phyloP scores from a whole-genome alignment of 2,797 vertebrate genomes.

The Pipistrellus kuhlii region DNA sequence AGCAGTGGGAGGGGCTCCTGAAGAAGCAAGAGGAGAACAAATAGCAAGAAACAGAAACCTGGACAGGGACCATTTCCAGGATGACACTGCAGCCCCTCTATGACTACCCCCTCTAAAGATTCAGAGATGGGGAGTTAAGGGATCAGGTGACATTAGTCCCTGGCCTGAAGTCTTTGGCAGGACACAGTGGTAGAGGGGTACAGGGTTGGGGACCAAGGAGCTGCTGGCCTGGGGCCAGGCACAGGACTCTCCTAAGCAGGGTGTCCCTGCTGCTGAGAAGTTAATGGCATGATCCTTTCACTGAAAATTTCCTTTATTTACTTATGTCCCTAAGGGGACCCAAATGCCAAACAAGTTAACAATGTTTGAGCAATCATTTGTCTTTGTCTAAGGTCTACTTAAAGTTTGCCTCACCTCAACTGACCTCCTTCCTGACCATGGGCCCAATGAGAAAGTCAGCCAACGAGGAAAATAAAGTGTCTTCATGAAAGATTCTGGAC shows the following conservation, averaged over 20 bases:
- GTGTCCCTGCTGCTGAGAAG: neutral
- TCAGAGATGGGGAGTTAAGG: neutral
- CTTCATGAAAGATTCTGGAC: constrained; percentile 77
- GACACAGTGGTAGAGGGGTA: too few relatives aligned
- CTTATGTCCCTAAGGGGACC: neutral
- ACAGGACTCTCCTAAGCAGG: neutral
- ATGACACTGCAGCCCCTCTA: neutral
- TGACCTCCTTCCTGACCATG: constrained; percentile 66
- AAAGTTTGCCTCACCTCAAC: constrained; percentile 76
- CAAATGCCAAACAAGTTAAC: constrained; percentile 13
- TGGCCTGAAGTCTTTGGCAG: neutral
- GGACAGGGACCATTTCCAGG: neutral
- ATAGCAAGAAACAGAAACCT: neutral
- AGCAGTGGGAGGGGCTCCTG: neutral
- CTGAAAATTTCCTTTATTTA: constrained; percentile 20
- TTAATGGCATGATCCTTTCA: neutral
- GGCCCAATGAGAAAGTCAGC: constrained; percentile 77
- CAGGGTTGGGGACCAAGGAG: too few relatives aligned
- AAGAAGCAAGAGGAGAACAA: neutral
- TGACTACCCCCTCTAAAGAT: neutral
- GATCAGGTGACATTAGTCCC: too few relatives aligned
- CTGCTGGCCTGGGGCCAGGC: neutral
- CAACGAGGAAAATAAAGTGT: constrained; percentile 79
- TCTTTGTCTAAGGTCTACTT: constrained; percentile 12
- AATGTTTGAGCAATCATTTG: neutral